Percentiles rank a stretch among this genome's conserved stretches.
Evolutionary conservation across 2,888 invertebrate species (phyloP).

Genomic region (Sisyra nigra): DNA sequence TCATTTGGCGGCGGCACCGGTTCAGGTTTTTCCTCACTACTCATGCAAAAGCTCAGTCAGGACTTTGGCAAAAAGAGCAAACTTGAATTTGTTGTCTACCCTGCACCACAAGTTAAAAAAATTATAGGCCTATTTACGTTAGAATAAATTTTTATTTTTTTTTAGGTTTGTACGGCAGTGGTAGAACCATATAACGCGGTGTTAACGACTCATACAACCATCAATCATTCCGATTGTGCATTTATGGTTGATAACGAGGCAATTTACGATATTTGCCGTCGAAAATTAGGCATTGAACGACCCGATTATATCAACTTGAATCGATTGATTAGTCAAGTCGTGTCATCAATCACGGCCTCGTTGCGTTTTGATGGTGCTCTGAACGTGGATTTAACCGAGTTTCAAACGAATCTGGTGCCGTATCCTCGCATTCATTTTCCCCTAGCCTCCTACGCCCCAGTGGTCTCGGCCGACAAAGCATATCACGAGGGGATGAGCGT

Average conservation of each 20-base stretch:
- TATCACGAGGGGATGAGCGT: constrained; percentile 63
- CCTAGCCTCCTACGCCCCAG: constrained; percentile 52
- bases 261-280: constrained; percentile 83
- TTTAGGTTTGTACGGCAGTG: constrained; percentile 73
- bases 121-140: not conserved
- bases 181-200: constrained; percentile 91
- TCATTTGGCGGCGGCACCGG: constrained; percentile 79
- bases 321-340: constrained; percentile 69
- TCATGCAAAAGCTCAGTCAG: constrained; percentile 70
- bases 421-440: constrained; percentile 89
- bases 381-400: constrained; percentile 81
- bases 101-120: constrained; percentile 55
- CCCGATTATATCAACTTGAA: constrained; percentile 77
- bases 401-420: constrained; percentile 82
- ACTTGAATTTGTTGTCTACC: constrained; percentile 79
- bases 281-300: constrained; percentile 66
- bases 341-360: constrained; percentile 77
- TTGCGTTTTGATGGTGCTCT: constrained; percentile 76
- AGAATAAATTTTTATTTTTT: constrained; percentile 9
- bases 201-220: constrained; percentile 78
- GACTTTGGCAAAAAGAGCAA: constrained; percentile 82
- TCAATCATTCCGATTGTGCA: constrained; percentile 75
- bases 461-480: constrained; percentile 55
- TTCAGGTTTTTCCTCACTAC: constrained; percentile 73
- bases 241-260: constrained; percentile 95